phyloP scores from a whole-genome alignment of 2,797 vertebrate genomes.

The Crax fasciolata region DNA sequence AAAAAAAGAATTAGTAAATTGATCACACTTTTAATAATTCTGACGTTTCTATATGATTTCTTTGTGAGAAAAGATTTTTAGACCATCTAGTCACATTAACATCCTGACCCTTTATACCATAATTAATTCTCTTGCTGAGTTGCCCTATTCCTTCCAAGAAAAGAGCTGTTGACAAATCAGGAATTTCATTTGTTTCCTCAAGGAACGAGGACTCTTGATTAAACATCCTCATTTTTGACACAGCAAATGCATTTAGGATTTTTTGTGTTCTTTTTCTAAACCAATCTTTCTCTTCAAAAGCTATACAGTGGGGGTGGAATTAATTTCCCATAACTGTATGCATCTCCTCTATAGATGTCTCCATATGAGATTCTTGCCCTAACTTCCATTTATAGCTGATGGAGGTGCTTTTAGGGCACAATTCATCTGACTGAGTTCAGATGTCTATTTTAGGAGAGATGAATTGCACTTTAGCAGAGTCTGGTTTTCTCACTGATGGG shows the following conservation, averaged over 20 bases:
- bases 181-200: background rate
- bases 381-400: background rate
- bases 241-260: background rate
- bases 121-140: background rate
- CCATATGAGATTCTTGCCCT: background rate
- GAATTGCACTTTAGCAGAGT: background rate
- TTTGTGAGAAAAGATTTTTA: background rate
- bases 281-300: background rate
- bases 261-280: background rate
- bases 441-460: background rate
- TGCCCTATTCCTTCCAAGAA: fast-evolving
- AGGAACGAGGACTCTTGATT: background rate
- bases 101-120: background rate
- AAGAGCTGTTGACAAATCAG: background rate
- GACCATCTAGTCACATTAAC: background rate
- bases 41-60: background rate
- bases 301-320: background rate
- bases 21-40: background rate
- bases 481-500: background rate
- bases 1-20: background rate
- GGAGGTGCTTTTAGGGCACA: background rate
- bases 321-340: background rate
- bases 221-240: background rate
- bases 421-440: background rate
- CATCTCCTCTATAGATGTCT: background rate